Evolutionary conservation across 1,140 invertebrate species (phyloP), one percentile per base, ranked within the genome.

Genomic region (Drosophila carrolli): DNA sequence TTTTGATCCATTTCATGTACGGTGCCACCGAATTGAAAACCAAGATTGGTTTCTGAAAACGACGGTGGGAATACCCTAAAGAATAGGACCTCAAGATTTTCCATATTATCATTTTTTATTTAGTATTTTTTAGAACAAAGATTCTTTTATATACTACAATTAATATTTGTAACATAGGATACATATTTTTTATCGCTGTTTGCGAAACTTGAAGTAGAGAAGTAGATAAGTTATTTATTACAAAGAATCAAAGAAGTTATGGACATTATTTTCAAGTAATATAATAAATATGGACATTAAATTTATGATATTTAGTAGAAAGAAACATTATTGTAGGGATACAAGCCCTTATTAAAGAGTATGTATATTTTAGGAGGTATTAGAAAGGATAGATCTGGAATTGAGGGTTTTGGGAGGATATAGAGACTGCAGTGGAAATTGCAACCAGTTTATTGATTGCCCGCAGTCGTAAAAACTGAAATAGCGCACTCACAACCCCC

Each of bases 1-100:
- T 80, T 88, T 84, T 84, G 59, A 80, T 84, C 83, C 83, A 89
- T 89, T 89, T 83, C 79, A 89, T 71, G 73, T 88, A 79, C 82
- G 71, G 54, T 76, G 78, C 72, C 75, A 79, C 63, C 62, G 75
- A 74, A 79, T 14, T 27, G 35, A 48, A 65, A 61, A 68, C 14
- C n/a, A 8, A n/a, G 11, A 14, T 23, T 4, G 3, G 19, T 19
- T 23, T 4, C 29, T 27, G 2, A 2, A 35, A 4, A 2, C 46
- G 13, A 43, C 29, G 0, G 4, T 5, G 6, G 1, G 6, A 32
- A 29, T 60, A 62, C 60, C 38, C 37, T 37, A 9, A 5, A 4
- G 6, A 29, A 48, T n/a, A n/a, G 4, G 5, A 27, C 10, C 1
- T 13, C 19, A 13, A 19, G 5, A 4, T 29, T 48, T 14, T 2